Conservation (phyloP, 2,113 vertebrate species). For the Miniopterus natalensis region DNA sequence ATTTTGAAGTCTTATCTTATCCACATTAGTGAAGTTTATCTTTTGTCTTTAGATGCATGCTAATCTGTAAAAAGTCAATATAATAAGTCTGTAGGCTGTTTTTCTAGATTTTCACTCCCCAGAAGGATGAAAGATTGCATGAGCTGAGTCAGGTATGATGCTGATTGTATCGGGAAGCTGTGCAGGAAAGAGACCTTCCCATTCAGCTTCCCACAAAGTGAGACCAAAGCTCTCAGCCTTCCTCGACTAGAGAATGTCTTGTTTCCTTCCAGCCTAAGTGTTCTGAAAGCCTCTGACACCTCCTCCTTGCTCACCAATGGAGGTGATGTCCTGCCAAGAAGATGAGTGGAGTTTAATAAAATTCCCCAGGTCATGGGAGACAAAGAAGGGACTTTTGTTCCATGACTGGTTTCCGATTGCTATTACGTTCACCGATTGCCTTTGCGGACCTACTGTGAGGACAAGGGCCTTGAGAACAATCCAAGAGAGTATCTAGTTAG, state of each 20-base stretch:
- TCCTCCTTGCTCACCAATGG: not conserved
- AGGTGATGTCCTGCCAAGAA: not conserved
- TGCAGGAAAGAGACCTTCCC: not conserved
- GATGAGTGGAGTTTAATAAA: not conserved
- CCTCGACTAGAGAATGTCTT: not conserved
- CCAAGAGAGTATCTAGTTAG: not conserved
- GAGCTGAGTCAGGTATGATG: conserved; percentile 63
- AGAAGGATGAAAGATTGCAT: conserved; percentile 5
- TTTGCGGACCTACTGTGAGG: not conserved
- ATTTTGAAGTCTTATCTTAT: conserved; percentile 45
- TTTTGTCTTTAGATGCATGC: conserved; percentile 20
- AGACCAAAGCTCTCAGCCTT: not conserved
- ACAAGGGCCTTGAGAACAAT: not conserved
- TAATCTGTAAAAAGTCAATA: conserved; percentile 29
- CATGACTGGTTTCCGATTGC: not conserved
- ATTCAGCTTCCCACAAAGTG: not conserved
- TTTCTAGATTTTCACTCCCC: conserved; percentile 9
- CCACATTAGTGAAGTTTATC: not conserved
- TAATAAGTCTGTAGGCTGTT: not conserved
- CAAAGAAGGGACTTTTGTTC: conserved; percentile 11
- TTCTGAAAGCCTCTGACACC: not conserved
- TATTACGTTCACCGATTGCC: not conserved
- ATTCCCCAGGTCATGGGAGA: not conserved
- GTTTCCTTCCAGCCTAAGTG: conserved; percentile 51
- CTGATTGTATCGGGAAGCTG: conserved; percentile 48